phyloP scores from a whole-genome alignment of 2,113 vertebrate species.

The Tachuris rubrigastra region DNA sequence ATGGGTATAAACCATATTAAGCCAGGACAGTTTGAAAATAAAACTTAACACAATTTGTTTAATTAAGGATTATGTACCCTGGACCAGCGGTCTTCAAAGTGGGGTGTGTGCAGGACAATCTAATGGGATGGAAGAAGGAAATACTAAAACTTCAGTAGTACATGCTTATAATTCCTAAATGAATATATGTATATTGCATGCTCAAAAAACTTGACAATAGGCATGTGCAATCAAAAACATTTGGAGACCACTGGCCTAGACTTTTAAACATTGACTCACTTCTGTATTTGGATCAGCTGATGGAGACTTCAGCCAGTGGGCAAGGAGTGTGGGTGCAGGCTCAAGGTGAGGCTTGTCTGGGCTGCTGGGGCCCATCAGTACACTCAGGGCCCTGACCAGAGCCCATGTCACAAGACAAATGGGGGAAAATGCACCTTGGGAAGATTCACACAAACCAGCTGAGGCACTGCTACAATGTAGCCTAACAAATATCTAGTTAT shows the following conservation, averaged over 20 bases:
- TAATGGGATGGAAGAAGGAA: not conserved
- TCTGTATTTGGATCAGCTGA: not conserved
- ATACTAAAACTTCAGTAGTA: not conserved
- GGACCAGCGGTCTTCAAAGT: not conserved
- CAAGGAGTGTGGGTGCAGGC: not conserved
- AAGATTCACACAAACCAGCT: not conserved
- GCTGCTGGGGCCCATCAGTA: rapidly evolving
- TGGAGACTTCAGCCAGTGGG: rapidly evolving
- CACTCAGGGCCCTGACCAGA: not conserved
- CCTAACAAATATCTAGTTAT: not conserved
- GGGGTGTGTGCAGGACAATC: not conserved
- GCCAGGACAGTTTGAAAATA: not conserved
- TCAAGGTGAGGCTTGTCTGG: not conserved
- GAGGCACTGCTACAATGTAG: not conserved
- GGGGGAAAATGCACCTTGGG: not conserved
- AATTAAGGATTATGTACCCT: not conserved
- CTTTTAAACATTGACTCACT: not conserved
- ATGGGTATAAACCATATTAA: not conserved
- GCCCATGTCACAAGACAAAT: rapidly evolving
- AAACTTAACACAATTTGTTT: not conserved
- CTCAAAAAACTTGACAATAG: not conserved
- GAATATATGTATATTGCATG: not conserved
- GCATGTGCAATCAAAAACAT: not conserved
- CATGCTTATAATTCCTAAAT: not conserved
- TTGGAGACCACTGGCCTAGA: not conserved